Base-by-base conservation (phyloP, 92 coral and sea anemone species). In the Zoanthus gigantus region DNA sequence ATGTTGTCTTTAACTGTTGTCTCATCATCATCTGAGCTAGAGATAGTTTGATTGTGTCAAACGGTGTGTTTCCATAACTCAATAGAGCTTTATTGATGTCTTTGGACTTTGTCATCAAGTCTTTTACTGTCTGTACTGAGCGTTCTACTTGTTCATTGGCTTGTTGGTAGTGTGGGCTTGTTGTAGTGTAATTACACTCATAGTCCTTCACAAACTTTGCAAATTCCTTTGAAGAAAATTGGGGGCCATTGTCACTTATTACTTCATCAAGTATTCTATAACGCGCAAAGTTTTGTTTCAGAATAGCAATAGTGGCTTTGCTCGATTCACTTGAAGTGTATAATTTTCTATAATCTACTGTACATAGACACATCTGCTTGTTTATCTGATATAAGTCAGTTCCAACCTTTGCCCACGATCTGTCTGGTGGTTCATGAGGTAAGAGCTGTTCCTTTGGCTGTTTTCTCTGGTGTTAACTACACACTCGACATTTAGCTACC, bases 1-100 rank as follows among this genome's bases (percentile, higher is more conserved):
- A 23, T 23, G 23, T 23, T 23, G 23, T 56, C 87, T 83, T 83
- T 54, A 72, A 46, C 58, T 44, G 31, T 52, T 82, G 81, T 54
- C 88, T 61, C 88, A 84, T 84, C 76, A 71, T 71, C 56, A 83
- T 54, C 73, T 83, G 88, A 29, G 88, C 88, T 71, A 66, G 88
- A 29, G 88, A 44, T 50, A 76, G 58, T 71, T 72, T 58, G 50
- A 84, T 37, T 29, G 31, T 68, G 79, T 84, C 79, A 50, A 84
- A 29, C 73, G 88, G 88, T 30, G 88, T 84, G 60, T 83, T 83
- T 52, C 88, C 47, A 23, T 83, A 58, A 42, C 56, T 72, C 88
- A 84, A 10, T 28, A 84, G 75, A 66, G 88, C 88, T 58, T 66
- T 31, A 29, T 84, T 72, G n/a, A 48, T 76, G 66, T 84, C 42